phyloP scores from a whole-genome alignment of 2,113 vertebrate species.

The Strigops habroptila region DNA sequence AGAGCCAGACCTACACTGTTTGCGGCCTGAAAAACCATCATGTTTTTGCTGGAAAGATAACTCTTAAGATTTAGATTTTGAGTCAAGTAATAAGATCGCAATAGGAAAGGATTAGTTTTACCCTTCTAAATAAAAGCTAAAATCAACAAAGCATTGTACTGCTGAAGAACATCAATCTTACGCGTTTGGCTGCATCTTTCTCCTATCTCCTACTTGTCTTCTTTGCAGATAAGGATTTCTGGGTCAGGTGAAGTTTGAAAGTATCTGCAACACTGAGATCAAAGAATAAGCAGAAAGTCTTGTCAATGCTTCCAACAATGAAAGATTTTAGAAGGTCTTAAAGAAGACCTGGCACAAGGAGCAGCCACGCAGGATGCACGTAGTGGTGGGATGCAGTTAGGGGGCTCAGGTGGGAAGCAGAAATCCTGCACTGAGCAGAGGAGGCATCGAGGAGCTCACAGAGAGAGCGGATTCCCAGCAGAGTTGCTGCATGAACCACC shows the following conservation, averaged over 20 bases:
- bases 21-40: neutral
- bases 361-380: neutral
- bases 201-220: neutral
- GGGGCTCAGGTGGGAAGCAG: neutral
- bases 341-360: neutral
- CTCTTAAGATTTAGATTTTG: neutral
- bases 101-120: neutral
- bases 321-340: neutral
- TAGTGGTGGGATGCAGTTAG: neutral
- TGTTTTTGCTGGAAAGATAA: neutral
- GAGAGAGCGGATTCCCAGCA: neutral
- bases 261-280: neutral
- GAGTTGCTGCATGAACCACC: neutral
- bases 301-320: neutral
- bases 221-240: neutral
- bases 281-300: neutral
- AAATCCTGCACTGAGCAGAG: accelerated
- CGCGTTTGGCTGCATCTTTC: neutral
- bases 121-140: neutral
- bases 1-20: neutral
- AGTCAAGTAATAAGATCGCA: neutral
- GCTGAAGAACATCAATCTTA: neutral
- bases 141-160: neutral
- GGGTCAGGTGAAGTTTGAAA: neutral
- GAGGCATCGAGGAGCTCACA: accelerated